A percentile compares a stretch with the other conserved stretches of the same genome.
phyloP scores from a whole-genome alignment of 1,140 invertebrate genomes.

The Gyrodactylus bullatarudis region DNA sequence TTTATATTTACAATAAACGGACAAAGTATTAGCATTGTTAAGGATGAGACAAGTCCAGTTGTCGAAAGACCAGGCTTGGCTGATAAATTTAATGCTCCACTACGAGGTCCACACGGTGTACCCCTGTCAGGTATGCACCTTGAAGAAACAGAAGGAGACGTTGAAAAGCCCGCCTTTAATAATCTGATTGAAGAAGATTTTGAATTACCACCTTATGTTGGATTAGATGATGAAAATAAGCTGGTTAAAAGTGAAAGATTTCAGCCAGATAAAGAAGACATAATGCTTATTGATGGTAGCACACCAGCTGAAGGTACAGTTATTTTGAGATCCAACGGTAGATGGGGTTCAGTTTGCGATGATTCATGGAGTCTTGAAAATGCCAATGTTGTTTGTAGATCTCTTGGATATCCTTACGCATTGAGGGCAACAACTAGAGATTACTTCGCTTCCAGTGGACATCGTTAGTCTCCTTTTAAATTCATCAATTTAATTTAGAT shows the following conservation, averaged over 20 bases:
- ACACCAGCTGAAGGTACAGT: neutral
- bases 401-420: neutral
- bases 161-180: neutral
- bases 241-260: neutral
- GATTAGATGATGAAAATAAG: neutral
- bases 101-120: neutral
- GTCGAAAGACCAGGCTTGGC: neutral
- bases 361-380: neutral
- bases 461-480: neutral
- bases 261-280: neutral
- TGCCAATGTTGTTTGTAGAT: slow-evolving; percentile 1
- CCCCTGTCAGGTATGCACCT: neutral
- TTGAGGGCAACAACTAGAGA: neutral
- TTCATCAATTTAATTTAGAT: neutral
- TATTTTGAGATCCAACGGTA: neutral
- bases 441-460: neutral
- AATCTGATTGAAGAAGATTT: neutral
- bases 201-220: neutral
- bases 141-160: neutral
- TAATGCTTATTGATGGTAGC: neutral
- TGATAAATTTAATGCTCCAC: neutral
- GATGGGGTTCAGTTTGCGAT: slow-evolving; percentile 5
- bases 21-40: too few species aligned
- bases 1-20: too few species aligned
- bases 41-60: too few species aligned